Percentiles rank a stretch among this genome's conserved stretches.
Evolutionary conservation across 2,888 invertebrate species (phyloP).

Genomic region (Nysson spinosus): DNA sequence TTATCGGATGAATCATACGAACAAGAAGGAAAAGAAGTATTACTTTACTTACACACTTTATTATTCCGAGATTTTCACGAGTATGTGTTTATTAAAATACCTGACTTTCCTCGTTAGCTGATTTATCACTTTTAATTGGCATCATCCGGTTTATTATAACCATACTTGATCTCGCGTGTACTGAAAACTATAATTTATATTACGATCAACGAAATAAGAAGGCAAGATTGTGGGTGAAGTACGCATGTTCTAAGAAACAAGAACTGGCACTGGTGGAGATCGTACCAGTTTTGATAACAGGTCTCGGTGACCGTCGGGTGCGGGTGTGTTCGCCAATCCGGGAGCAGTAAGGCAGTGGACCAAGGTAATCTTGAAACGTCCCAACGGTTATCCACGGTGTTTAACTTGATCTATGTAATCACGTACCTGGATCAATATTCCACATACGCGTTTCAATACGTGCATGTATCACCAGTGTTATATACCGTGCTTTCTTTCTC

Average conservation of each 20-base stretch:
- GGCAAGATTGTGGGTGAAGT: too few relatives aligned
- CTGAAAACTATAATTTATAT: too few relatives aligned
- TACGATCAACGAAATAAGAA: too few relatives aligned
- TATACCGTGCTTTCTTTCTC: conserved; percentile 38
- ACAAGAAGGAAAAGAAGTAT: conserved; percentile 9
- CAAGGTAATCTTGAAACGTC: conserved; percentile 61
- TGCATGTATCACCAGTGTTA: conserved; percentile 29
- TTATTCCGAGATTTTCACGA: neutral
- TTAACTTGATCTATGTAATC: conserved; percentile 63
- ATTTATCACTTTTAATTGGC: too few relatives aligned
- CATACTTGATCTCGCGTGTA: too few relatives aligned
- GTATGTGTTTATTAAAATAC: too few relatives aligned
- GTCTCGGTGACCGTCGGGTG: conserved; percentile 24
- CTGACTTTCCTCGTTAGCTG: too few relatives aligned
- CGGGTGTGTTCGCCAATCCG: conserved; percentile 40
- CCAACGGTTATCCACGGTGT: conserved; percentile 59
- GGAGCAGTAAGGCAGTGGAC: conserved; percentile 65
- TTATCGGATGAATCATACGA: conserved; percentile 46
- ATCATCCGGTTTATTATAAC: too few relatives aligned
- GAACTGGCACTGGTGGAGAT: conserved; percentile 20
- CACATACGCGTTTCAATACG: conserved; percentile 51
- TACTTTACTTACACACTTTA: conserved; percentile 19
- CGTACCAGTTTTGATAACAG: conserved; percentile 63
- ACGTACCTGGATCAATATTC: conserved; percentile 59
- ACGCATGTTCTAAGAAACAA: conserved; percentile 24